Base-by-base conservation (phyloP, 35 echinoderm and acorn worm species). In the Apostichopus californicus region DNA sequence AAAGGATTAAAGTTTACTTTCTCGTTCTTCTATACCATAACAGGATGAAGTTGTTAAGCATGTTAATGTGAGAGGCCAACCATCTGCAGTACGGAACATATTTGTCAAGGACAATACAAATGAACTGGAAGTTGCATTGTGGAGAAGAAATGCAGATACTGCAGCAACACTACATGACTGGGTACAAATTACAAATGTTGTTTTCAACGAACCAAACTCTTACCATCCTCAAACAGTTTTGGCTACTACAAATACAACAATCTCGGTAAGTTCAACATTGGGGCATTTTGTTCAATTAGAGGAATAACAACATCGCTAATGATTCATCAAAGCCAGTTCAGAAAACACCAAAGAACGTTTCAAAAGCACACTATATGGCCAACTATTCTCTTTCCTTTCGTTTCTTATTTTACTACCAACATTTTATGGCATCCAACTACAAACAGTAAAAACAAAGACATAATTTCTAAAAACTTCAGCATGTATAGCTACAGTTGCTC, bases 171-270 rank as follows among this genome's bases (percentile, higher is more conserved):
- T 86, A 6, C 5, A 24, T n/a, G 59, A 86, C 55, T 86, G 83
- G 83, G 24, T 86, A n/a, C 55, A 86, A 86, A 56, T 86, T 23
- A 60, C 83, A 7, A 86, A 86, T 86, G 83, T 86, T 17, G 83
- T 86, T 9, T 55, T 86, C 14, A 86, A 86, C 55, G 78, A 80
- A 80, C 78, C 78, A 26, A 80, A 80, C 78, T n/a, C 78, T 6
- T 80, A 80, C 24, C 71, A 73, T 18, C 14, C 13, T 17, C 6
- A 80, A 17, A 26, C 7, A 13, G 28, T 80, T 46, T 22, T 80
- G 7, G 78, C 78, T 9, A 80, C 26, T 28, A 28, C 0, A 28
- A 28, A 28, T 28, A 28, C 26, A 28, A 28, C 26, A 28, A 28
- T 28, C 26, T 28, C 26, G 26, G 26, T 28, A 28, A 28, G 26